Conservation (phyloP, 2,113 vertebrate genomes). For the Etheostoma spectabile region DNA sequence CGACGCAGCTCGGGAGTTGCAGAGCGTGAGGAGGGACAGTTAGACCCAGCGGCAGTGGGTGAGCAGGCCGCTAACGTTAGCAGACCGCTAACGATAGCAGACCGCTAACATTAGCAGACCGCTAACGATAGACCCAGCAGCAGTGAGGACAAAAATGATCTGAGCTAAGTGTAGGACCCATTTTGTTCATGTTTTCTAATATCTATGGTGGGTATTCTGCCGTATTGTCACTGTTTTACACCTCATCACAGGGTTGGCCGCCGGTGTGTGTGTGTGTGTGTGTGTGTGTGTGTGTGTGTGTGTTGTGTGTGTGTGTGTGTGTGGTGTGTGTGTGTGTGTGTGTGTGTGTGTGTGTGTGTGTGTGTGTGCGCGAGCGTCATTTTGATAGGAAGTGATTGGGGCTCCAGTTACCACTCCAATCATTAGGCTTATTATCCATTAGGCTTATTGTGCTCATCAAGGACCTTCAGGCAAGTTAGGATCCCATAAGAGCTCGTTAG, state of each 20-base stretch:
- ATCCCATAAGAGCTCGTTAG: slow-evolving; percentile 39
- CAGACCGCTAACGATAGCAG: too few relatives aligned
- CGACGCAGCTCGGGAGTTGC: too few relatives aligned
- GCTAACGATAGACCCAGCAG: too few relatives aligned
- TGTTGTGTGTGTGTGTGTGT: neutral
- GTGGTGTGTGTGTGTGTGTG: too few relatives aligned
- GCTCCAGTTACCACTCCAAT: slow-evolving; percentile 34
- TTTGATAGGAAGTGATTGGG: slow-evolving; percentile 18
- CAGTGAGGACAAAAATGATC: too few relatives aligned
- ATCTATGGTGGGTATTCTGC: neutral
- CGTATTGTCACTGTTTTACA: neutral
- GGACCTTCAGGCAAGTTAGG: slow-evolving; percentile 33
- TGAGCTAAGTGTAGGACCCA: too few relatives aligned
- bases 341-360: neutral
- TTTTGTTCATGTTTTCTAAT: neutral
- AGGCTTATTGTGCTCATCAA: slow-evolving; percentile 25
- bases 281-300: neutral
- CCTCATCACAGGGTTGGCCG: neutral
- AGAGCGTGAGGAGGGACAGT: too few relatives aligned
- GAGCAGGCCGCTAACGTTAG: too few relatives aligned
- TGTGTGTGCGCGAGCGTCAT: slow-evolving; percentile 5
- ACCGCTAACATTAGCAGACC: too few relatives aligned
- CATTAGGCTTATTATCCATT: slow-evolving; percentile 47
- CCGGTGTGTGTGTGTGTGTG: too few relatives aligned
- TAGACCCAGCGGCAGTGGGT: too few relatives aligned